phyloP scores from a whole-genome alignment of 2,113 vertebrate species.

The Cyprinodon variegatus region DNA sequence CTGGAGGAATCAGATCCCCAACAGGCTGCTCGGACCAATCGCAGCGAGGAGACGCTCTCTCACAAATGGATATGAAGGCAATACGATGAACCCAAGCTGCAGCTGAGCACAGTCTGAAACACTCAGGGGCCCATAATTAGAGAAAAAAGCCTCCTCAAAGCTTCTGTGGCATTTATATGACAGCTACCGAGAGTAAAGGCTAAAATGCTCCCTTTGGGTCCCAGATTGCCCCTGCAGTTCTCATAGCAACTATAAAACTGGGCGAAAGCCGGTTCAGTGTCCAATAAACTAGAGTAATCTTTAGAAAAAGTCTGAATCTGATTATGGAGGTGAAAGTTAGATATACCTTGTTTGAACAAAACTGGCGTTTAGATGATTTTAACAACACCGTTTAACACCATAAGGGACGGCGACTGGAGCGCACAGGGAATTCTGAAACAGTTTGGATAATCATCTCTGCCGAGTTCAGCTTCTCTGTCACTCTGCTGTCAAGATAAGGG shows the following conservation, averaged over 20 bases:
- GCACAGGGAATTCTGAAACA: conserved; percentile 3
- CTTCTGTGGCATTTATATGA: conserved; percentile 40
- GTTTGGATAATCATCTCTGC: conserved; percentile 9
- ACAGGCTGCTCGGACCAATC: conserved; percentile 46
- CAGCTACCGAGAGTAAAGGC: conserved; percentile 27
- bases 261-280: neutral
- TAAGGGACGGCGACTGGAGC: neutral
- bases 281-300: conserved; percentile 7
- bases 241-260: conserved; percentile 33
- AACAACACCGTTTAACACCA: neutral
- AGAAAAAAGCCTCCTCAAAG: conserved; percentile 38
- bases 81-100: conserved; percentile 41
- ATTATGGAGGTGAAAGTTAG: conserved; percentile 7
- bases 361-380: neutral
- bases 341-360: neutral
- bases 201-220: conserved; percentile 23
- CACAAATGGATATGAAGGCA: conserved; percentile 29
- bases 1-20: conserved; percentile 15
- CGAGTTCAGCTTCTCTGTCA: conserved; percentile 18
- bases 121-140: conserved; percentile 48
- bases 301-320: neutral
- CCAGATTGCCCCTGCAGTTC: conserved; percentile 13
- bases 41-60: conserved; percentile 32
- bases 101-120: conserved; percentile 52
- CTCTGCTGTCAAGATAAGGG: conserved; percentile 1